A percentile compares a stretch with the other conserved stretches of the same genome.
Evolutionary conservation across 2,888 invertebrate species (phyloP).

Genomic region (Cephus spinipes): DNA sequence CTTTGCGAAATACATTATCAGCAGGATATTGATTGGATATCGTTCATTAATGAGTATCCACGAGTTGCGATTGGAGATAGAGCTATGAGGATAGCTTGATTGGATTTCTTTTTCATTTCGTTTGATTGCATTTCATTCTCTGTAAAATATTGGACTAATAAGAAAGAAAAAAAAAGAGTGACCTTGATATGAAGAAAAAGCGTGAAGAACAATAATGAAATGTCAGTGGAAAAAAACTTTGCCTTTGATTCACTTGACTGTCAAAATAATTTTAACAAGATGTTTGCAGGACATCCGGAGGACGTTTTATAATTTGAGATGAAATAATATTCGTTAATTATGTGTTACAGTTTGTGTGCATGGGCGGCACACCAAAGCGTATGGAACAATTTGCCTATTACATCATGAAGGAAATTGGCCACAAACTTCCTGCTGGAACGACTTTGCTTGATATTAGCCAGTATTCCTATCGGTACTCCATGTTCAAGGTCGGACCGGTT

Average conservation of each 20-base stretch:
- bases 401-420: slow-evolving; percentile 90
- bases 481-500: slow-evolving; percentile 95
- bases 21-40: not conserved
- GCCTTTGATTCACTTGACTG: not conserved
- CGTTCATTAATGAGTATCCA: not conserved
- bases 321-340: not conserved
- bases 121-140: not conserved
- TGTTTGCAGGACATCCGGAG: not conserved
- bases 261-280: not conserved
- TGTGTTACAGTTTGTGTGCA: slow-evolving; percentile 88
- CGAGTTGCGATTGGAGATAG: not conserved
- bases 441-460: slow-evolving; percentile 90
- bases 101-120: not conserved
- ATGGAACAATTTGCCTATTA: slow-evolving; percentile 94
- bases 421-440: slow-evolving; percentile 90
- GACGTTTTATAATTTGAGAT: not conserved
- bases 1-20: not conserved
- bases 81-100: not conserved
- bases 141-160: not conserved
- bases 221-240: not conserved
- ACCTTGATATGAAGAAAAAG: not conserved
- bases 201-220: not conserved
- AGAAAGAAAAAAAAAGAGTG: not conserved
- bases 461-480: slow-evolving; percentile 92
- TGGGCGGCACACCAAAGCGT: slow-evolving; percentile 95